Evolutionary conservation across 2,113 vertebrate genomes (phyloP), one percentile per base, ranked within the genome.

Genomic region (Elephas maximus): DNA sequence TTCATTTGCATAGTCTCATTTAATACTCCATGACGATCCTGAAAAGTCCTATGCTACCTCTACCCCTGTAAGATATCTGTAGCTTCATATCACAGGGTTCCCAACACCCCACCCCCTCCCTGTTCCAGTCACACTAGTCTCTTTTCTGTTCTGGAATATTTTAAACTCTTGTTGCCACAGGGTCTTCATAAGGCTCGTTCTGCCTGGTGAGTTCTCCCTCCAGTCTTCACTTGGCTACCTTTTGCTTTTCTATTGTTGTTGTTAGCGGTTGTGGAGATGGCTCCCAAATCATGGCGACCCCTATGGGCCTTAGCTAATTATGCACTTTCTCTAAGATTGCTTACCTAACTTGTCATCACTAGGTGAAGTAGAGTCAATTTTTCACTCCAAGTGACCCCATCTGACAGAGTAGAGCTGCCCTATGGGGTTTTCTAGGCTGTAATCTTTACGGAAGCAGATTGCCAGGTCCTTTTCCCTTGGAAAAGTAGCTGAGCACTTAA

Each of bases 131-230:
- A 8, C 6, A 30, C 8, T 26, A 15, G 5, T 80, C 17, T 76
- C 62, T 74, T 88, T 74, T 73, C 57, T 48, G 1, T 65, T 93
- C 90, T 41, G n/a, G 77, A 71, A 62, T 85, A 33, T 51, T 78
- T 69, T 21, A 69, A 67, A 67, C 21, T 51, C 78, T 48, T 63
- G 4, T 65, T 30, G 33, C 28, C 28, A 20, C 80, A 41, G 0
- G 2, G 33, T 65, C 37, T 87, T 73, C 69, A 63, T 28, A 86
- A 11, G 24, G 0, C 11, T 30, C 20, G 5, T 12, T 17, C 53
- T 65, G 6, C 41, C 21, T 60, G 45, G 33, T 67, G 11, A 74
- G n/a, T 53, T 2, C 3, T 17, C 11, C 57, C 28, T 92, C 41
- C 18, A 21, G 71, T 15, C 33, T 60, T 83, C 48, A 28, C 21